Base-by-base conservation (phyloP, 2,113 vertebrate genomes). In the Myanophis thanlyinensis region DNA sequence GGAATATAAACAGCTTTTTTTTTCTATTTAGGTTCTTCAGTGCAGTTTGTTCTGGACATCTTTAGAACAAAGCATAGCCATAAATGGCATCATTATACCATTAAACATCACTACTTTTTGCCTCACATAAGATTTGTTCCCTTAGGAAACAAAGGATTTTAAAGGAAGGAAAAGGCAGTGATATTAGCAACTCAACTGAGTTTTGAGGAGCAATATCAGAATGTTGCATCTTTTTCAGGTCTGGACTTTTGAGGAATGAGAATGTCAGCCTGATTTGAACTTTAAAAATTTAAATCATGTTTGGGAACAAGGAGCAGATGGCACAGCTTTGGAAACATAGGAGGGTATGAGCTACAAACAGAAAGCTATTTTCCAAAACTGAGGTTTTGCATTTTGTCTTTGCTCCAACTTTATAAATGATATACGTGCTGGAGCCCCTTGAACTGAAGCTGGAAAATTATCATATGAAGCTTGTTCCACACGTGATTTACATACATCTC, bases 281-380 rank as follows among this genome's bases (percentile, higher is more conserved):
- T 89, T 89, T 89, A 62, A 49, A 62, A 35, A 47, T 90, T 90
- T 84, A 4, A 48, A 88, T 54, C 52, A 94, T 40, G 87, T 44
- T 92, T 93, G 62, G 30, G 91, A 93, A 27, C 67, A 85, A 86
- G 48, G 23, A 87, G 22, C n/a, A 44, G 18, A 3, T 40, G 30
- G 0, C 62, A 89, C 11, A 94, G 0, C 86, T 91, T 94, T 92
- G 92, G 47, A 56, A 93, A 1, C 53, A 35, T 67, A 92, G 1
- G 40, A 53, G 3, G 52, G 3, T 94, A 84, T 89, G 94, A 90
- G 5, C 62, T 93, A 47, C 91, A 86, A 23, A 2, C 4, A 1
- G 53, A 35, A 89, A 87, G 73, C 62, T 94, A 54, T 11, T 86
- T 13, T n/a, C 12, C 0, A 10, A 30, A 84, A 90, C 1, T 25